Percentiles rank a stretch among this genome's conserved stretches.
These are phyloP conservation scores for Cryptomyrus ogoouensis DNA, from an alignment of 2,113 vertebrate genomes.

Conservation along the genomic window DNA sequence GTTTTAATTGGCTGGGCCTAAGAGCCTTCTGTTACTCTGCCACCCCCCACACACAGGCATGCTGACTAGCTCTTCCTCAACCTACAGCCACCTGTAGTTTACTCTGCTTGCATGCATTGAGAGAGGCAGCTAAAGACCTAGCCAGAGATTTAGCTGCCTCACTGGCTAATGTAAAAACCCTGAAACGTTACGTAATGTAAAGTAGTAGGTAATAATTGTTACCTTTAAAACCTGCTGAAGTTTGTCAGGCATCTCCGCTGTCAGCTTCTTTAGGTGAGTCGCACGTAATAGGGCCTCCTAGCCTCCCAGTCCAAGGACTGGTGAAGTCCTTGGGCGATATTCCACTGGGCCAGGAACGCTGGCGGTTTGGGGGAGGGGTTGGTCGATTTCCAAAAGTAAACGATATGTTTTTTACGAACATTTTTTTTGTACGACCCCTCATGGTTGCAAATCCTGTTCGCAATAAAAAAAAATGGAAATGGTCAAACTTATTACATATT, in stretches of 20 bases:
- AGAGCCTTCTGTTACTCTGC: slow-evolving; percentile 57
- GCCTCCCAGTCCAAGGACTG: neutral
- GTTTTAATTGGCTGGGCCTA: slow-evolving; percentile 67
- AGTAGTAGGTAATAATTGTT: neutral
- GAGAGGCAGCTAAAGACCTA: slow-evolving; percentile 31
- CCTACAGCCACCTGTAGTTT: neutral
- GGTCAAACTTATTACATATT: neutral
- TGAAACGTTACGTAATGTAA: neutral
- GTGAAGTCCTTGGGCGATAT: neutral
- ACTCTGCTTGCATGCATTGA: slow-evolving; percentile 45
- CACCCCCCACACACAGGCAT: slow-evolving; percentile 60
- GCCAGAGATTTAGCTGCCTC: neutral
- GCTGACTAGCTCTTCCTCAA: slow-evolving; percentile 5
- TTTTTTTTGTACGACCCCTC: neutral
- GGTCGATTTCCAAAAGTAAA: neutral
- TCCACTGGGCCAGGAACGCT: neutral
- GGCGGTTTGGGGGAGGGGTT: neutral
- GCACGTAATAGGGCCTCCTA: neutral
- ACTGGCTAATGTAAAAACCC: neutral
- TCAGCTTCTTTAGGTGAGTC: neutral
- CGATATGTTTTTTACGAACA: neutral
- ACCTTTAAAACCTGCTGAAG: neutral
- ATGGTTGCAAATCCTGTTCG: neutral
- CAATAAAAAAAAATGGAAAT: neutral
- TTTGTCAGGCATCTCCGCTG: neutral